These are phyloP conservation scores for Sebastes cheni DNA, from an alignment of 2,797 vertebrate species.

Conservation along the genomic window DNA sequence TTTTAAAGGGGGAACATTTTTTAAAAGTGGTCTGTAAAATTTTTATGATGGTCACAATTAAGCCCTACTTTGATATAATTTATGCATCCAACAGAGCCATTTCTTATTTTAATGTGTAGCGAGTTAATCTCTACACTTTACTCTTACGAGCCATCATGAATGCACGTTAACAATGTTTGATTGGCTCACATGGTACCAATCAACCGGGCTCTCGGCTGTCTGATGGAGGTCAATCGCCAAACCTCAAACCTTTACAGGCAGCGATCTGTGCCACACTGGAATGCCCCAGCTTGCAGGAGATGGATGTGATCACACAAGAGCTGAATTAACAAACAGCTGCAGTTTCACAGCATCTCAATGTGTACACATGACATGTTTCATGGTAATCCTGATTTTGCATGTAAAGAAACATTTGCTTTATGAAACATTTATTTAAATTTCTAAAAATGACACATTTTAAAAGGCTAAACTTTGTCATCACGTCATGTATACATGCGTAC, in stretches of 20 bases:
- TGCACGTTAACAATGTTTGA: conserved; percentile 54
- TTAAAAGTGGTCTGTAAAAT: neutral
- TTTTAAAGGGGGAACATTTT: no score
- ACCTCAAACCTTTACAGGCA: conserved; percentile 72
- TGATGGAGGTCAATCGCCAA: conserved; percentile 74
- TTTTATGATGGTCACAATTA: neutral
- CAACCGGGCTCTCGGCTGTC: conserved; percentile 60
- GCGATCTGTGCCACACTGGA: conserved; percentile 63
- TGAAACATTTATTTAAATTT: conserved; percentile 11
- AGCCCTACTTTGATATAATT: neutral
- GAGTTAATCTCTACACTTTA: neutral
- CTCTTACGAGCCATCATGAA: conserved; percentile 33
- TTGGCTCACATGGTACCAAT: conserved; percentile 72
- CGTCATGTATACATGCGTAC: no score
- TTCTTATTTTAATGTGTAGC: conserved; percentile 2
- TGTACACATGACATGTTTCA: neutral
- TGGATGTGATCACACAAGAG: neutral
- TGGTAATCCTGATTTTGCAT: neutral
- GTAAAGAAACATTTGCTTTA: neutral
- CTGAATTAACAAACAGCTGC: conserved; percentile 14
- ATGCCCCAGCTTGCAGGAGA: conserved; percentile 47
- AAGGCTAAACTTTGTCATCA: neutral
- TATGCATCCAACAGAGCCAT: neutral
- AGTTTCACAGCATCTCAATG: neutral
- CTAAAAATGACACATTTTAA: neutral